Evolutionary conservation across 1,140 invertebrate species (phyloP).

Genomic region (Drosophila trapezifrons): DNA sequence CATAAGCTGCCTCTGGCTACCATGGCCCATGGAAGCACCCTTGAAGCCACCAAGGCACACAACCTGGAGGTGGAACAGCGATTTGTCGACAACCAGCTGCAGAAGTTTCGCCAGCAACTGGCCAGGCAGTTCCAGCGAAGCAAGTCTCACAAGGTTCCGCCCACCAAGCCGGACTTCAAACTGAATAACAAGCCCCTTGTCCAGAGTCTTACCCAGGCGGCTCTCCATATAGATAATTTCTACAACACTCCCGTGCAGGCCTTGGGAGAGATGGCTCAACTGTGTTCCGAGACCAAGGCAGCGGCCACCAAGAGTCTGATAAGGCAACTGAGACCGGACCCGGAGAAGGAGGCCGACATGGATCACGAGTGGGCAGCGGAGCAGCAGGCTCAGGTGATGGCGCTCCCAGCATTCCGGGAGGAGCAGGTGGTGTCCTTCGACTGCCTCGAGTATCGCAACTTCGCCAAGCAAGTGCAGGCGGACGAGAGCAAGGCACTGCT

Average conservation of each 20-base stretch:
- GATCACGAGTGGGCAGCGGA: slow-evolving; percentile 50
- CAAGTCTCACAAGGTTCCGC: slow-evolving; percentile 40
- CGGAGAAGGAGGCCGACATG: slow-evolving; percentile 55
- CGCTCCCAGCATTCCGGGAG: neutral
- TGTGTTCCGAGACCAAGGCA: slow-evolving; percentile 45
- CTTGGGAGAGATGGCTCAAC: slow-evolving; percentile 35
- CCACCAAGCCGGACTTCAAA: slow-evolving; percentile 67
- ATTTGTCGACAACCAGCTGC: slow-evolving; percentile 71
- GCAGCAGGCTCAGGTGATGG: slow-evolving; percentile 5
- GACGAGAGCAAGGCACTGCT: slow-evolving; percentile 59
- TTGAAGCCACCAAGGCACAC: slow-evolving; percentile 63
- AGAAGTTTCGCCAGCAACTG: slow-evolving; percentile 79
- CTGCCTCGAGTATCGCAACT: slow-evolving; percentile 64
- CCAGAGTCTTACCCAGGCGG: slow-evolving; percentile 63
- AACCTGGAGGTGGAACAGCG: slow-evolving; percentile 77
- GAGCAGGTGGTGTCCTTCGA: slow-evolving; percentile 40
- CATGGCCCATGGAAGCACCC: slow-evolving; percentile 52
- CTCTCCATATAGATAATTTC: slow-evolving; percentile 73
- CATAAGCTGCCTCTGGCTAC: slow-evolving; percentile 69
- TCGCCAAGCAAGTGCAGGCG: slow-evolving; percentile 62
- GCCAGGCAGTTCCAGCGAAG: slow-evolving; percentile 56
- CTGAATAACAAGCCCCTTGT: slow-evolving; percentile 62
- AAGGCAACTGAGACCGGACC: slow-evolving; percentile 41
- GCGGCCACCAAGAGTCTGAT: slow-evolving; percentile 49
- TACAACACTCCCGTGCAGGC: slow-evolving; percentile 72